Evolutionary conservation across 2,888 invertebrate species (phyloP).

Genomic region (Drosophila paramelanica): DNA sequence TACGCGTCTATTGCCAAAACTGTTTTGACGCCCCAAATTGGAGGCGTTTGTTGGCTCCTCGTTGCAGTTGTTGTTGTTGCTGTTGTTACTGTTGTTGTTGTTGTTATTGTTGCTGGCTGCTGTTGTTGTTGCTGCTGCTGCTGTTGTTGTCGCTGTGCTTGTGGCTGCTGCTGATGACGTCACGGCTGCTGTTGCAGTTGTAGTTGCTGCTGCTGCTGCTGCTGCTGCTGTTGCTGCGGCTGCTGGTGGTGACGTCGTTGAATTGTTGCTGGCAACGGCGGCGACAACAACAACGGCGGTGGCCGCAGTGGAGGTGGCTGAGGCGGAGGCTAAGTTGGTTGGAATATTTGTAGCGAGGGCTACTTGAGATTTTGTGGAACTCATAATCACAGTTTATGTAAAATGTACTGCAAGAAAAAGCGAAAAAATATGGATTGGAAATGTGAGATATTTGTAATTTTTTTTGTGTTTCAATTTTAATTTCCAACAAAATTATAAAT

Average conservation of each 20-base stretch:
- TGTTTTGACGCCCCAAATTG: slow-evolving; percentile 84
- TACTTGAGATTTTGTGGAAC: slow-evolving; percentile 85
- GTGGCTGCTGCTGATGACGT: slow-evolving; percentile 39
- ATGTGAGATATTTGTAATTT: neutral
- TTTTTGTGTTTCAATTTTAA: neutral
- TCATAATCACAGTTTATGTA: slow-evolving; percentile 85
- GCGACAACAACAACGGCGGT: slow-evolving; percentile 77
- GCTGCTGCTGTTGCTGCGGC: slow-evolving; percentile 33
- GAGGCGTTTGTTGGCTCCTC: slow-evolving; percentile 66
- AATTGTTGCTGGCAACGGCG: slow-evolving; percentile 67
- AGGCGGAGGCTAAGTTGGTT: slow-evolving; percentile 81
- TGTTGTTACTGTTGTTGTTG: slow-evolving; percentile 48
- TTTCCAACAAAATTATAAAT: too few species aligned
- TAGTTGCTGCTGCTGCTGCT: slow-evolving; percentile 25
- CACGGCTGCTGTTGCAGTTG: slow-evolving; percentile 25
- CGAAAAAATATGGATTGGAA: too few species aligned
- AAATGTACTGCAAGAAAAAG: slow-evolving; percentile 73
- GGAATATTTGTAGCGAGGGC: slow-evolving; percentile 85
- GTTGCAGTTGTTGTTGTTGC: slow-evolving; percentile 61
- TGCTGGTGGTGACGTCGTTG: slow-evolving; percentile 54
- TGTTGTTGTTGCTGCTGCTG: slow-evolving; percentile 16
- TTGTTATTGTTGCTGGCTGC: slow-evolving; percentile 16
- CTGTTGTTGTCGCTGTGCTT: slow-evolving; percentile 20
- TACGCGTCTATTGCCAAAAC: slow-evolving; percentile 84
- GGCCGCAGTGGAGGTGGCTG: slow-evolving; percentile 73